Percentiles rank a stretch among this genome's conserved stretches.
phyloP scores from a whole-genome alignment of 2,888 invertebrate species.

The Malthinus seriepunctatus region DNA sequence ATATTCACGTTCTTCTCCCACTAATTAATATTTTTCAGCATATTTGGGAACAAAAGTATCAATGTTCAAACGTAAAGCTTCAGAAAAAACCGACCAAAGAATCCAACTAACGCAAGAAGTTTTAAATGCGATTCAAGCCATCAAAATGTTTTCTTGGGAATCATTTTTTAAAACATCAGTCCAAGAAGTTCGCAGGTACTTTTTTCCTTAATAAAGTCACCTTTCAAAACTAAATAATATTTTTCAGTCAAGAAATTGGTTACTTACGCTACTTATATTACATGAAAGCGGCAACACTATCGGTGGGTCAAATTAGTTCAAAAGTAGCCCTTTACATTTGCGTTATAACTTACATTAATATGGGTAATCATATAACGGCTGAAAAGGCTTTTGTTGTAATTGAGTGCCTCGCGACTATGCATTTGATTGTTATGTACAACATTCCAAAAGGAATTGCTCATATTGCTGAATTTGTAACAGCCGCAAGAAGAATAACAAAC shows the following conservation, averaged over 20 bases:
- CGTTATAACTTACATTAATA: constrained; percentile 64
- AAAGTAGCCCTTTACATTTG: constrained; percentile 48
- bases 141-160: constrained; percentile 4
- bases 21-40: background rate
- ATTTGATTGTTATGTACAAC: constrained; percentile 85
- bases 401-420: constrained; percentile 84
- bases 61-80: background rate
- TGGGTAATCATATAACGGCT: constrained; percentile 73
- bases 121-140: constrained; percentile 3
- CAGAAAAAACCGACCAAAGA: background rate
- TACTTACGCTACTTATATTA: constrained; percentile 52
- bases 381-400: constrained; percentile 86
- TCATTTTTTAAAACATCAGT: background rate
- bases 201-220: background rate
- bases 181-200: background rate
- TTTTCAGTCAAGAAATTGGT: constrained; percentile 67
- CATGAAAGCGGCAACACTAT: constrained; percentile 41
- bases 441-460: constrained; percentile 85
- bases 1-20: background rate
- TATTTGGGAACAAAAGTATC: background rate
- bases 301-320: constrained; percentile 43
- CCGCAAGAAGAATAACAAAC: constrained; percentile 69
- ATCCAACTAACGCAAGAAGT: background rate
- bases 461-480: constrained; percentile 77
- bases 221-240: background rate